Percentiles rank a stretch among this genome's conserved stretches.
Evolutionary conservation across 2,888 invertebrate genomes (phyloP).

Genomic region (Asteroscopus sphinx): DNA sequence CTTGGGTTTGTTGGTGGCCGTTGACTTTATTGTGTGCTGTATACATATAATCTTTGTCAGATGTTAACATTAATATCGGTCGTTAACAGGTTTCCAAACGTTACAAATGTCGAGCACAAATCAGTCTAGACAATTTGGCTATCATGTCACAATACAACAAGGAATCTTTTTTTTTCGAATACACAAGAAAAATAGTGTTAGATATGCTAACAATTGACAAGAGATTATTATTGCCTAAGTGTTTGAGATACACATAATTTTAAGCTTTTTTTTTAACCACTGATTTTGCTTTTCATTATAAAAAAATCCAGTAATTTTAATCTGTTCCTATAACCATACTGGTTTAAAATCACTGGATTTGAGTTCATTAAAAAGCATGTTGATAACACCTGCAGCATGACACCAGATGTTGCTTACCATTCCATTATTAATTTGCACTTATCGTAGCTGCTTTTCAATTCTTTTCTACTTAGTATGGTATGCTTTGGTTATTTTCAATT

Average conservation of each 20-base stretch:
- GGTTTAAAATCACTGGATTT: conserved; percentile 57
- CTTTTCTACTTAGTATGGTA: conserved; percentile 64
- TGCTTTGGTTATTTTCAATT: conserved; percentile 74
- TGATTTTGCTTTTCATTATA: conserved; percentile 42
- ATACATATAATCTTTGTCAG: conserved; percentile 56
- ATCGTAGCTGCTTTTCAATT: conserved; percentile 74
- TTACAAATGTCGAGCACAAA: neutral
- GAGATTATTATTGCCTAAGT: conserved; percentile 20
- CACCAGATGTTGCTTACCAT: conserved; percentile 75
- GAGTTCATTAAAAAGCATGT: conserved; percentile 61
- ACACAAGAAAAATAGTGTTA: neutral
- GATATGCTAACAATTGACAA: conserved; percentile 45
- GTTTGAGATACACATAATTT: conserved; percentile 18
- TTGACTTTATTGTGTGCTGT: conserved; percentile 43
- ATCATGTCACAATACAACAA: neutral
- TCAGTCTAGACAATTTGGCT: neutral
- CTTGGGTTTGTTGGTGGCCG: conserved; percentile 58
- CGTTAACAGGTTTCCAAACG: neutral
- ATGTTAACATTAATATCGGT: conserved; percentile 35
- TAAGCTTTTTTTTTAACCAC: conserved; percentile 41
- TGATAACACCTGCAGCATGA: conserved; percentile 69
- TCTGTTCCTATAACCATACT: conserved; percentile 6
- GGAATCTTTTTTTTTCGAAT: neutral
- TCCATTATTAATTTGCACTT: conserved; percentile 75
- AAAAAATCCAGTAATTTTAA: conserved; percentile 31